phyloP scores from a whole-genome alignment of 2,797 vertebrate genomes.

The Calcarius lapponicus region DNA sequence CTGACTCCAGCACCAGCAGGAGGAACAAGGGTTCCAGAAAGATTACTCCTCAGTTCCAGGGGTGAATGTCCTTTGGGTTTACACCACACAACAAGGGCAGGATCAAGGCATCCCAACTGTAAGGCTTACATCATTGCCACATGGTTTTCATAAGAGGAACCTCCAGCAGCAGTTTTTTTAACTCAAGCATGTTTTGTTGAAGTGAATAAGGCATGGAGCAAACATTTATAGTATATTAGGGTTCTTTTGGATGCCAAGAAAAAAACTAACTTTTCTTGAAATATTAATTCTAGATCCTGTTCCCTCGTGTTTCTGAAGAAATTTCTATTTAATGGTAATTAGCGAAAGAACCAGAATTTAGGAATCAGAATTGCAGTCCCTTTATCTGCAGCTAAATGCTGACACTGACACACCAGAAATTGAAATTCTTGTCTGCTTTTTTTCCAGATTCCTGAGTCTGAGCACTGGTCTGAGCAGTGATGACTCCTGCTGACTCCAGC shows the following conservation, averaged over 20 bases:
- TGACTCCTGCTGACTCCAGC: background rate
- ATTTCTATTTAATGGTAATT: background rate
- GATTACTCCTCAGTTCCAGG: background rate
- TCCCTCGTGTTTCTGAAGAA: background rate
- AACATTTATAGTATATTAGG: background rate
- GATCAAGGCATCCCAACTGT: background rate
- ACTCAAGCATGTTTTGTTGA: background rate
- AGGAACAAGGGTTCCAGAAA: background rate
- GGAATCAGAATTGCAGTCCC: background rate
- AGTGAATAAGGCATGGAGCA: background rate
- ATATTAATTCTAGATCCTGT: background rate
- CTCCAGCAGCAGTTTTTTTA: background rate
- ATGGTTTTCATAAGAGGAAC: background rate
- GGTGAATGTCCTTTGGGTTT: background rate
- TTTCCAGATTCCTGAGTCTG: background rate
- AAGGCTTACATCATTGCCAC: rapidly evolving
- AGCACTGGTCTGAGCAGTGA: background rate
- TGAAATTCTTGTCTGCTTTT: background rate
- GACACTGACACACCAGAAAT: background rate
- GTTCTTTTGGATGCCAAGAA: background rate
- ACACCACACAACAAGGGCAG: too few relatives aligned
- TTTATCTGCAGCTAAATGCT: background rate
- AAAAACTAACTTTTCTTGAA: background rate
- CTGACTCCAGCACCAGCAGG: background rate
- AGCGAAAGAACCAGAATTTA: background rate